Evolutionary conservation across 2,888 invertebrate species (phyloP).

Genomic region (Eupeodes luniger): DNA sequence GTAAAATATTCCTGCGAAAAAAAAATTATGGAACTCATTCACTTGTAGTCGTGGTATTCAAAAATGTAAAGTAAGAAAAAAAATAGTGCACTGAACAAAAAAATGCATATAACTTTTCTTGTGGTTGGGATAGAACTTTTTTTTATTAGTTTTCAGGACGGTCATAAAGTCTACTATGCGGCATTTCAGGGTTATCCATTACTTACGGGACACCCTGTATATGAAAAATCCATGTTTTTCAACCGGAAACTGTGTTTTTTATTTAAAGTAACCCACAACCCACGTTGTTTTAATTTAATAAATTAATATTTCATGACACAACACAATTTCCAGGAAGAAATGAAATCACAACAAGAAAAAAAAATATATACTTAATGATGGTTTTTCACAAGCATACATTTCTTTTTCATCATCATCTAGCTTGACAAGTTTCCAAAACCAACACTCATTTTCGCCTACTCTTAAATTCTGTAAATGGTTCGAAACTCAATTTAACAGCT

Average conservation of each 20-base stretch:
- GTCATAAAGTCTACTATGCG: no score
- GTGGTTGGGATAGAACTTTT: no score
- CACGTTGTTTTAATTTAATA: conserved; percentile 2
- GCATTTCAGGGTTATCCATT: no score
- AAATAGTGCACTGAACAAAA: no score
- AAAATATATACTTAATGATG: conserved; percentile 3
- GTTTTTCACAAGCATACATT: conserved; percentile 62
- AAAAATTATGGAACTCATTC: no score
- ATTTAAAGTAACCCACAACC: conserved; percentile 7
- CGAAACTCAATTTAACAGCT: conserved; percentile 34
- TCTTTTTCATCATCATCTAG: conserved; percentile 63
- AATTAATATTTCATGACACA: conserved; percentile 21
- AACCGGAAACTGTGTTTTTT: conserved; percentile 51
- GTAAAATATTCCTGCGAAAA: no score
- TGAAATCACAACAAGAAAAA: conserved; percentile 7
- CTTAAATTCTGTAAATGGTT: conserved; percentile 34
- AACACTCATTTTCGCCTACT: conserved; percentile 32
- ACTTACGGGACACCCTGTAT: no score
- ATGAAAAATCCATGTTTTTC: neutral
- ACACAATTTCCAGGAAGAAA: conserved; percentile 31
- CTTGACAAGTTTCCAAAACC: conserved; percentile 45
- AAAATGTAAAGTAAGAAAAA: no score
- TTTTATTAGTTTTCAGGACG: no score
- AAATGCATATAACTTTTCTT: no score
- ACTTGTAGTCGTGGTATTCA: no score